Conservation (phyloP, 2,888 invertebrate species). For the Mythimna impura region DNA sequence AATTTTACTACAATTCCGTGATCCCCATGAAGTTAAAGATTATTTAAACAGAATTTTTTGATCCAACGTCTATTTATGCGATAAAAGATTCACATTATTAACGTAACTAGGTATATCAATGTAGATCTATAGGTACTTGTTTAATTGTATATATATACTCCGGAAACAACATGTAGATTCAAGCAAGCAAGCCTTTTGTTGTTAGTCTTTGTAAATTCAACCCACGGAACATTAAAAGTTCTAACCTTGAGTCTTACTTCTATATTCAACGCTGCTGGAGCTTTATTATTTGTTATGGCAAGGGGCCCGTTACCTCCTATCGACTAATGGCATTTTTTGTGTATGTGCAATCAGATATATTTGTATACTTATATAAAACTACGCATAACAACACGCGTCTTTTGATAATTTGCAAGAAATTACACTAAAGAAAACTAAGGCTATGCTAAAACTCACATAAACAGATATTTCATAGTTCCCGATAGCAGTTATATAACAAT, state of each 20-base stretch:
- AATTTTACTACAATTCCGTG: background rate
- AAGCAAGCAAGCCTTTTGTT: constrained; percentile 51
- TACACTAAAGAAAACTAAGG: constrained; percentile 35
- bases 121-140: background rate
- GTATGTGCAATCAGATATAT: background rate
- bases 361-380: constrained; percentile 3
- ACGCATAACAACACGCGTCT: background rate
- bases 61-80: background rate
- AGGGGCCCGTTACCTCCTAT: constrained; percentile 42
- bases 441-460: constrained; percentile 40
- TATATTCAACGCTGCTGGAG: constrained; percentile 33
- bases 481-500: constrained; percentile 47
- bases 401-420: constrained; percentile 37
- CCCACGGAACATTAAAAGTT: constrained; percentile 51
- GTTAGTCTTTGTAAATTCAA: constrained; percentile 49
- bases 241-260: constrained; percentile 45
- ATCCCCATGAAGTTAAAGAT: background rate
- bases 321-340: constrained; percentile 9
- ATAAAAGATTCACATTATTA: background rate
- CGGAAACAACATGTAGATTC: constrained; percentile 42
- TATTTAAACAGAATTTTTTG: background rate
- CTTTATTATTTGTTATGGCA: constrained; percentile 46
- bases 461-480: constrained; percentile 48
- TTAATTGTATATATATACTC: background rate
- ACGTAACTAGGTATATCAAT: background rate